Evolutionary conservation across 2,888 invertebrate species (phyloP).

Genomic region (Osmoderma eremita): DNA sequence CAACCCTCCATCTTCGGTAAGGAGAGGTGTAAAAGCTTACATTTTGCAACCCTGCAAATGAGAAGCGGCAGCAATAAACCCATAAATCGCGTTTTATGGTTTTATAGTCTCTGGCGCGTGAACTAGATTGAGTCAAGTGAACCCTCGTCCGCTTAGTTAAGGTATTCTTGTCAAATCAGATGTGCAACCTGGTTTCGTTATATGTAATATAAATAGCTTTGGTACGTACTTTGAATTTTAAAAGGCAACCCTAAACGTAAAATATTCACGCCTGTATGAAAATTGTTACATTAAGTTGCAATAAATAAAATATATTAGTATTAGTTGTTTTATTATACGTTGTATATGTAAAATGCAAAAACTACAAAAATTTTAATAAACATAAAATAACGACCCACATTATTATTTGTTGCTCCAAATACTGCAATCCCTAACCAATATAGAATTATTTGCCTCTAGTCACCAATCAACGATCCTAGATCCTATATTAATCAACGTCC

Average conservation of each 20-base stretch:
- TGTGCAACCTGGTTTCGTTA: conserved; percentile 35
- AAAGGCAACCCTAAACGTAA: not conserved
- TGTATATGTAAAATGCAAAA: too few relatives aligned
- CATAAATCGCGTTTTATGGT: conserved; percentile 63
- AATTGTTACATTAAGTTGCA: not conserved
- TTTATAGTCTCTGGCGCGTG: conserved; percentile 60
- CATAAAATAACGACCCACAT: too few relatives aligned
- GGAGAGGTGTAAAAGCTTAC: conserved; percentile 54
- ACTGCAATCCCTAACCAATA: too few relatives aligned
- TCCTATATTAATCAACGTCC: too few relatives aligned
- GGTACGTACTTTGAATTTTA: conserved; percentile 31
- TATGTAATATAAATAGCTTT: conserved; percentile 43
- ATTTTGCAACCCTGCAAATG: conserved; percentile 54
- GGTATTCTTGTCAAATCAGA: conserved; percentile 56
- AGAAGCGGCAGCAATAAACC: conserved; percentile 58
- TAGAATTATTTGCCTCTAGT: too few relatives aligned
- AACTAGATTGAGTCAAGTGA: conserved; percentile 56
- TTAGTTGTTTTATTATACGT: too few relatives aligned
- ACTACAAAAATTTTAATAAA: too few relatives aligned
- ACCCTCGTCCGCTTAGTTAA: conserved; percentile 54
- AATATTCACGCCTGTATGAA: not conserved
- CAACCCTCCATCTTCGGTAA: conserved; percentile 49
- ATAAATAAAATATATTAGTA: too few relatives aligned
- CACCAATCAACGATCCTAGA: too few relatives aligned
- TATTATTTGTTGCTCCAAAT: too few relatives aligned